A percentile compares a stretch with the other conserved stretches of the same genome.
phyloP scores from a whole-genome alignment of 1,140 invertebrate species.

The Centruroides sculpturatus region DNA sequence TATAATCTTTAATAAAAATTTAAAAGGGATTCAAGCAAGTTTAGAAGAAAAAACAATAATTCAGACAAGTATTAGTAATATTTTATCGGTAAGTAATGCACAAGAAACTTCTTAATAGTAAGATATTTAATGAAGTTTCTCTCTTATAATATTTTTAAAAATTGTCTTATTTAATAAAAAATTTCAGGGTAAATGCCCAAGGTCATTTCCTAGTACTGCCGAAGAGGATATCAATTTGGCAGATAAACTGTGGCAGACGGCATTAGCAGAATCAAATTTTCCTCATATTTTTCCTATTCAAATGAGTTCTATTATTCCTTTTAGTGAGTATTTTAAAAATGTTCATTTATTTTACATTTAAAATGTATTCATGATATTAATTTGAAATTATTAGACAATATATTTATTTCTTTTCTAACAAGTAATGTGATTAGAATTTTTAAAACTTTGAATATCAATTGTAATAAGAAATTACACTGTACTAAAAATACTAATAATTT shows the following conservation, averaged over 20 bases:
- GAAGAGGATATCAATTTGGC: conserved; percentile 36
- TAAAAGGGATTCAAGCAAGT: conserved; percentile 45
- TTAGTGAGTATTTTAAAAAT: conserved; percentile 36
- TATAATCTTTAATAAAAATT: conserved; percentile 11
- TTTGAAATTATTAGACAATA: background rate
- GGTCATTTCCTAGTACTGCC: conserved; percentile 40
- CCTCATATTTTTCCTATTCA: conserved; percentile 29
- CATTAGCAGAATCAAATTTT: conserved; percentile 27
- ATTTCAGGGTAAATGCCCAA: conserved; percentile 31
- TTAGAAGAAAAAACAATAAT: conserved; percentile 51
- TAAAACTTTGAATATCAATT: background rate
- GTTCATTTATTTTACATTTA: background rate
- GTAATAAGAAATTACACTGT: background rate
- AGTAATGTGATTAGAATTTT: background rate
- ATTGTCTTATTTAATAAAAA: background rate
- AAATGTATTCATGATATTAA: background rate
- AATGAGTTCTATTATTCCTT: conserved; percentile 37
- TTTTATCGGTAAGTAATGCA: conserved; percentile 47
- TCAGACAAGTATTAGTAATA: conserved; percentile 57
- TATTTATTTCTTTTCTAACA: background rate
- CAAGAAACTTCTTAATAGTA: background rate
- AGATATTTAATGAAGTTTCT: too few relatives aligned
- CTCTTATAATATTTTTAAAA: too few relatives aligned
- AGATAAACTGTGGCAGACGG: conserved; percentile 37
- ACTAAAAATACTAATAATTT: too few relatives aligned